phyloP scores from a whole-genome alignment of 2,113 vertebrate genomes.

The Centropristis striata region DNA sequence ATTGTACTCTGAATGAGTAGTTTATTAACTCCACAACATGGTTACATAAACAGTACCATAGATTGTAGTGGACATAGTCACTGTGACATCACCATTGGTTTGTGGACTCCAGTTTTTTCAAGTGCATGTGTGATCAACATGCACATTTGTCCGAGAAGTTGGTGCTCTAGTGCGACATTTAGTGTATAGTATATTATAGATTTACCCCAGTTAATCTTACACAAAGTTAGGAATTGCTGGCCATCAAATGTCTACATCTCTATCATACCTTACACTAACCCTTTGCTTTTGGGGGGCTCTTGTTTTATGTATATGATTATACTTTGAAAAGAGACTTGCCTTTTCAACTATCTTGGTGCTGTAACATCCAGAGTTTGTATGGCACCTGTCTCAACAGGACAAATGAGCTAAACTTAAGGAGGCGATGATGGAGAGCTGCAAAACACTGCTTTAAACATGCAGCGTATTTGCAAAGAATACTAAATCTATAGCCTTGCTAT shows the following conservation, averaged over 20 bases:
- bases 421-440: constrained; percentile 2
- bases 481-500: neutral
- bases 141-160: too few species aligned
- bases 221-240: too few species aligned
- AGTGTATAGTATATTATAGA: too few species aligned
- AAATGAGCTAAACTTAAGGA: constrained; percentile 19
- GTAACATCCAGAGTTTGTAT: neutral
- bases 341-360: neutral
- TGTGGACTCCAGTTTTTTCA: too few species aligned
- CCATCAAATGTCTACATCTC: neutral
- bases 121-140: too few species aligned
- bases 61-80: too few species aligned
- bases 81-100: too few species aligned
- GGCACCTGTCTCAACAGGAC: neutral
- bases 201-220: neutral
- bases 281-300: neutral
- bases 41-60: too few species aligned
- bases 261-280: neutral
- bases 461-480: neutral
- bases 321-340: neutral
- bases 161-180: too few species aligned
- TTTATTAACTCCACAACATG: too few species aligned
- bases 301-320: neutral
- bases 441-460: constrained; percentile 6
- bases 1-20: too few species aligned